Evolutionary conservation across 2,113 vertebrate genomes (phyloP).

Genomic region (Nothocercus julius): DNA sequence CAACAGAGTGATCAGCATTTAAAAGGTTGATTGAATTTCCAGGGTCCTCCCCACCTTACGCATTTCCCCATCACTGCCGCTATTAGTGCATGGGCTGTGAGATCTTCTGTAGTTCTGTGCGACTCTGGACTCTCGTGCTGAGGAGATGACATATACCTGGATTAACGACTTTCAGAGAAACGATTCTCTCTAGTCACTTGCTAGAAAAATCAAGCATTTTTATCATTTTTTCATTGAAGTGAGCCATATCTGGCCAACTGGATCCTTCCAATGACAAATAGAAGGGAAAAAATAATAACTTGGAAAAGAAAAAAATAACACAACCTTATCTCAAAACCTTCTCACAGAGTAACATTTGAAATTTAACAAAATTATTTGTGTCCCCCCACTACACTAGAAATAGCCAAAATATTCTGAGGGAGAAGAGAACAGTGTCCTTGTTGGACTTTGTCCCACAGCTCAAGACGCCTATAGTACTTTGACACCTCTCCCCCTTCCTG

Average conservation of each 20-base stretch:
- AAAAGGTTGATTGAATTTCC: too few species aligned
- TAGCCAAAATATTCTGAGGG: background rate
- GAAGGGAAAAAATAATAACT: too few species aligned
- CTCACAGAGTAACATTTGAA: too few species aligned
- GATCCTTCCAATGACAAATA: background rate
- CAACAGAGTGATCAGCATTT: too few species aligned
- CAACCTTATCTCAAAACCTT: too few species aligned
- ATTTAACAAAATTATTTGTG: too few species aligned
- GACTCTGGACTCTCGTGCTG: background rate
- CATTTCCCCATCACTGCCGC: too few species aligned
- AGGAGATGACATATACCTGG: background rate
- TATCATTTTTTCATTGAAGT: background rate
- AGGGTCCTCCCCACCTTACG: too few species aligned
- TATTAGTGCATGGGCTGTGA: too few species aligned
- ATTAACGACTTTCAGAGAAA: background rate
- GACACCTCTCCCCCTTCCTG: fast-evolving
- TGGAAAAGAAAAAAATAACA: too few species aligned
- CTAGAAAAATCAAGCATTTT: background rate
- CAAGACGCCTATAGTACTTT: background rate
- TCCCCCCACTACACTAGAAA: background rate
- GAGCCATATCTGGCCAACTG: too few species aligned
- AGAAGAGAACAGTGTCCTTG: fast-evolving
- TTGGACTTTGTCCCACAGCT: background rate
- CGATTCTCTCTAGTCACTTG: background rate
- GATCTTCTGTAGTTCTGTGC: background rate